Percentiles rank a stretch among this genome's conserved stretches.
Conservation (phyloP, 2,113 vertebrate species). For the Cryptoleucopteryx plumbea region DNA sequence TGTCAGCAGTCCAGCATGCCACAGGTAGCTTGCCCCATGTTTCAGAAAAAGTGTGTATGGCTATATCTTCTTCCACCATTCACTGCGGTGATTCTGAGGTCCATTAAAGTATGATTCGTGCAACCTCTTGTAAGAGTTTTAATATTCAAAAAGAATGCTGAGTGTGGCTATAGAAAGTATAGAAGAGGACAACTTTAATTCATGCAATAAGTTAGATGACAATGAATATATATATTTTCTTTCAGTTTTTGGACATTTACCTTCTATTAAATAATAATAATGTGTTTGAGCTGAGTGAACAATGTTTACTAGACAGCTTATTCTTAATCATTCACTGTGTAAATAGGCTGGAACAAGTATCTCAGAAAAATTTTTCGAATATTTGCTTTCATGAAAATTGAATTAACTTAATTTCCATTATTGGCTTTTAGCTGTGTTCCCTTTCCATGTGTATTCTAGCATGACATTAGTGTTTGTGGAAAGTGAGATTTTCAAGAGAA, state of each 20-base stretch:
- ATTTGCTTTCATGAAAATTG: not conserved
- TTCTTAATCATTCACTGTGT: not conserved
- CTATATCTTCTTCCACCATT: not conserved
- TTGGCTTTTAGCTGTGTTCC: not conserved
- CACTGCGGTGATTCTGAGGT: not conserved
- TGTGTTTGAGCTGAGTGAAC: not conserved
- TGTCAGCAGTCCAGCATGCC: not conserved
- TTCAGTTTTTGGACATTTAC: fast-evolving
- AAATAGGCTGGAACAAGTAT: not conserved
- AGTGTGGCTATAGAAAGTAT: not conserved
- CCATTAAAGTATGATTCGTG: not conserved
- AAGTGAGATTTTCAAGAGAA: not conserved
- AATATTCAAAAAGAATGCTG: not conserved
- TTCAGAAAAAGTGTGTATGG: not conserved
- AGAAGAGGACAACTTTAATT: not conserved
- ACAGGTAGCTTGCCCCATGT: not conserved
- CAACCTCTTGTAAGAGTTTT: not conserved
- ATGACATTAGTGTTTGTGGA: not conserved
- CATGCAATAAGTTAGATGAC: not conserved
- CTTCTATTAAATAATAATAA: not conserved
- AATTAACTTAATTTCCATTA: not conserved
- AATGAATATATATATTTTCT: not conserved
- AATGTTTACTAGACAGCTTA: not conserved
- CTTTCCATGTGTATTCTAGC: not conserved
- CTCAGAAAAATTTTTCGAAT: not conserved